phyloP scores from a whole-genome alignment of 2,113 vertebrate species.

The Cyanistes caeruleus region DNA sequence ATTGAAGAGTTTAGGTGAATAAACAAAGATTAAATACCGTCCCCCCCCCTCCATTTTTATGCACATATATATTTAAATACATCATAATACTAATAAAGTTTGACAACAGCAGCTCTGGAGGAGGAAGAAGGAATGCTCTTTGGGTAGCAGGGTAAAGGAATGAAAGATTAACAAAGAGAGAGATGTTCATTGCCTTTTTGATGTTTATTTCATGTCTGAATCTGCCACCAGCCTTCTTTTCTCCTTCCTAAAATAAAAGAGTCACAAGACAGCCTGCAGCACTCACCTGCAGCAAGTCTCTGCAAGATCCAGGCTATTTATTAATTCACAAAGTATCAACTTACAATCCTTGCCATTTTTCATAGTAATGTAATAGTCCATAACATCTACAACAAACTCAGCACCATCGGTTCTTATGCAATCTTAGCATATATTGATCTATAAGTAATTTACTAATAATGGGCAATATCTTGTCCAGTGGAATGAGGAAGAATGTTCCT shows the following conservation, averaged over 20 bases:
- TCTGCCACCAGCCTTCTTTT: background rate
- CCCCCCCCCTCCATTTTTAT: fast-evolving
- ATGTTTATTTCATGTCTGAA: background rate
- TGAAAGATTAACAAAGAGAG: background rate
- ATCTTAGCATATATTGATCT: background rate
- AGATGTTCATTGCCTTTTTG: background rate
- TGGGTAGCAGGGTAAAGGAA: background rate
- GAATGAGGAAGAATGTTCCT: background rate
- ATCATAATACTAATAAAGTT: background rate
- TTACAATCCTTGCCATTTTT: background rate
- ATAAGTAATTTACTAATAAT: background rate
- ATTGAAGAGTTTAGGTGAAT: background rate
- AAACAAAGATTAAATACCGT: background rate
- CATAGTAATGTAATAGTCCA: background rate
- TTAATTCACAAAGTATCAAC: background rate
- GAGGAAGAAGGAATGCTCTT: background rate
- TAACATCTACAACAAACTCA: background rate
- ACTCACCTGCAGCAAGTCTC: background rate
- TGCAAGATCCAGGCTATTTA: background rate
- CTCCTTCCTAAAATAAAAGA: background rate
- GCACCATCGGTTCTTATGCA: background rate
- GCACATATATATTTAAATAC: background rate
- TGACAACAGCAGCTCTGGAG: background rate
- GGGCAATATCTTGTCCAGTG: background rate
- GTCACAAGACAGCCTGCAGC: background rate